Percentiles rank a stretch among this genome's conserved stretches.
Conservation (phyloP, 1,140 invertebrate species). For the Cydia fagiglandana region DNA sequence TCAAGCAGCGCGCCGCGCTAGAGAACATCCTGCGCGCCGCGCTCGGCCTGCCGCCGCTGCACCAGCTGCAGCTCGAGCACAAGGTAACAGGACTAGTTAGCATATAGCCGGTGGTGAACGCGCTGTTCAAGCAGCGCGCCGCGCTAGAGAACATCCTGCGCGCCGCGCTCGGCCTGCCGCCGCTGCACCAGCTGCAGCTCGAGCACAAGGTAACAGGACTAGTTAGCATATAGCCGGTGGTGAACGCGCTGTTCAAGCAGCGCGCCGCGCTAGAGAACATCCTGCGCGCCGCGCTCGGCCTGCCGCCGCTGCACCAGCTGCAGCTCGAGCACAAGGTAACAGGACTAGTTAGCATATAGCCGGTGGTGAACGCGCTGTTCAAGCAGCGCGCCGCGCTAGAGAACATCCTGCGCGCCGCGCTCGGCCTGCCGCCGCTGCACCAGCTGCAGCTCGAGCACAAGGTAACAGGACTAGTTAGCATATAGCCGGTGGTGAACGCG, state of each 20-base stretch:
- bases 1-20: background rate
- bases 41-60: background rate
- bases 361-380: slow-evolving; percentile 91
- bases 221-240: slow-evolving; percentile 85
- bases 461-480: no score
- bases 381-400: background rate
- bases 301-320: background rate
- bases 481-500: slow-evolving; percentile 91
- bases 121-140: slow-evolving; percentile 76
- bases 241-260: slow-evolving; percentile 86
- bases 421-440: background rate
- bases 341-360: no score
- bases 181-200: background rate
- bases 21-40: background rate
- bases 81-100: no score
- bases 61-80: background rate
- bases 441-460: background rate
- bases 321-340: background rate
- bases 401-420: background rate
- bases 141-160: background rate
- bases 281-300: background rate
- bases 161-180: background rate
- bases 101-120: slow-evolving; percentile 90
- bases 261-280: background rate
- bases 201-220: background rate